Conservation (phyloP, 2,888 invertebrate genomes). For the Sthenelais limicola region DNA sequence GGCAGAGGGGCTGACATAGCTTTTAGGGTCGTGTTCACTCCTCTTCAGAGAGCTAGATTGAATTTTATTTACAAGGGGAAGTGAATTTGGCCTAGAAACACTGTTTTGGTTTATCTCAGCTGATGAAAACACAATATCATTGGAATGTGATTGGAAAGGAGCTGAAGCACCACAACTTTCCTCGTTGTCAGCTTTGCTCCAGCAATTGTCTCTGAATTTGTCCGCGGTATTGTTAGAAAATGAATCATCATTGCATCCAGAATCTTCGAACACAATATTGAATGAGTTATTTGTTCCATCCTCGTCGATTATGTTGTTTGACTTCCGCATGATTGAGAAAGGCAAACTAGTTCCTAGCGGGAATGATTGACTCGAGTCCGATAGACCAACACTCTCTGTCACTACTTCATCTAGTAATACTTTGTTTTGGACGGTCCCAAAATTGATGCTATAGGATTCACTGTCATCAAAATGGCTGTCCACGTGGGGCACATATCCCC, state of each 20-base stretch:
- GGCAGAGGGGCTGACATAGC: not conserved
- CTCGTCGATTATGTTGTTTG: too few relatives aligned
- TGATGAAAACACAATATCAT: conserved; percentile 4
- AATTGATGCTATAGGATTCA: conserved; percentile 52
- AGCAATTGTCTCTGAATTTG: too few relatives aligned
- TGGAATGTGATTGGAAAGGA: conserved; percentile 37
- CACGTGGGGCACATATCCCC: conserved; percentile 12
- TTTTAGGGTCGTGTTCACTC: too few relatives aligned
- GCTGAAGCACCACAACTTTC: not conserved
- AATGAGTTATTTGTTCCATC: conserved; percentile 40
- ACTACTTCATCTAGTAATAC: too few relatives aligned
- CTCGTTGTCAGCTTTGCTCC: too few relatives aligned
- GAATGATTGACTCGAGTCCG: too few relatives aligned
- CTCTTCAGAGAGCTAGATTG: not conserved
- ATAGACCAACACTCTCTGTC: too few relatives aligned
- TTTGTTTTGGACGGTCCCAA: too few relatives aligned
- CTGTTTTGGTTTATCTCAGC: not conserved
- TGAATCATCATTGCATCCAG: conserved; percentile 56
- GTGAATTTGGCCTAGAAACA: not conserved
- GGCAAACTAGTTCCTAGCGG: too few relatives aligned
- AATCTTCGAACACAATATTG: conserved; percentile 69
- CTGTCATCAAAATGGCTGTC: not conserved
- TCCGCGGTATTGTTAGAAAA: too few relatives aligned
- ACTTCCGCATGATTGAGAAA: too few relatives aligned
- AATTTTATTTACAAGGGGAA: not conserved